A percentile compares a stretch with the other conserved stretches of the same genome.
These are phyloP conservation scores for Capricornis sumatraensis DNA, from an alignment of 2,113 vertebrate genomes.

Conservation along the genomic window DNA sequence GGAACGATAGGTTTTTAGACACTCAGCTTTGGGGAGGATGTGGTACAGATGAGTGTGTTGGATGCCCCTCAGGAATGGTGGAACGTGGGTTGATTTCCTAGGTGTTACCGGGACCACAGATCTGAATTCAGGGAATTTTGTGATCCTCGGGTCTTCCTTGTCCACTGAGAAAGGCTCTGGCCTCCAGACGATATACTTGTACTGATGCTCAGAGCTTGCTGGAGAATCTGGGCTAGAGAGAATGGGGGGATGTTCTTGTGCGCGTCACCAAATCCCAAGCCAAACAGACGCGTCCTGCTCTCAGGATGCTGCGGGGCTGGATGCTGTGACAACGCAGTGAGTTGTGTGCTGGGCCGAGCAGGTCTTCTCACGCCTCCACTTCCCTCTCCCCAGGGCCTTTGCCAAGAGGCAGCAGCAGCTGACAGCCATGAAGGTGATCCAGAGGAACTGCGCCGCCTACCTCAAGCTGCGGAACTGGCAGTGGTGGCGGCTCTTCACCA, in stretches of 20 bases:
- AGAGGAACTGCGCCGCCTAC: slow-evolving; percentile 95
- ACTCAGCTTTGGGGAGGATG: neutral
- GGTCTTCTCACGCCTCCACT: neutral
- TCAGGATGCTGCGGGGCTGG: neutral
- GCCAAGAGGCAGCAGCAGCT: slow-evolving; percentile 94
- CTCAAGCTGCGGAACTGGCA: slow-evolving; percentile 97
- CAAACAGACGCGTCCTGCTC: neutral
- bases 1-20: neutral
- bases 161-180: neutral
- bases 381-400: slow-evolving; percentile 85
- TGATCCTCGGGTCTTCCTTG: neutral
- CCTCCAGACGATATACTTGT: accelerated
- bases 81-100: neutral
- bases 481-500: slow-evolving; percentile 98
- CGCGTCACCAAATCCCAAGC: neutral
- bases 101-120: neutral
- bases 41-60: neutral
- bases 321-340: accelerated
- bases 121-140: neutral
- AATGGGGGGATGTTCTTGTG: accelerated
- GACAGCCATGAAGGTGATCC: slow-evolving; percentile 95
- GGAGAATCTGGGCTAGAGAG: neutral
- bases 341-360: accelerated
- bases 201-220: neutral
- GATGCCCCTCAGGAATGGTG: too few relatives aligned